phyloP scores from a whole-genome alignment of 2,888 invertebrate species.

The Pediacus dermestoides region DNA sequence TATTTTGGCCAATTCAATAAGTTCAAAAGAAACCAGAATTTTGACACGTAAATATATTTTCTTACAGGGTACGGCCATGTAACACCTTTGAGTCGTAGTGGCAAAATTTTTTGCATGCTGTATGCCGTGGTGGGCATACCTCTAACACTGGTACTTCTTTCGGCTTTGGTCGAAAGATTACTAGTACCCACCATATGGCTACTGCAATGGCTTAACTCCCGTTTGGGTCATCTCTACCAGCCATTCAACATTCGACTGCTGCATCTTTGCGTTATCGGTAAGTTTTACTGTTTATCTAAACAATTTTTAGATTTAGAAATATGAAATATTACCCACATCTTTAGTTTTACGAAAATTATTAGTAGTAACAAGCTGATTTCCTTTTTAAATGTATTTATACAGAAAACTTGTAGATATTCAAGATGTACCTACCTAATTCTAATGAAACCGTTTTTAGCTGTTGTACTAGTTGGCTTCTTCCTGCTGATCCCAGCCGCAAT shows the following conservation, averaged over 20 bases:
- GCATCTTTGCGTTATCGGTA: slow-evolving; percentile 69
- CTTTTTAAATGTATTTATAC: neutral
- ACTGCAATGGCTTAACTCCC: slow-evolving; percentile 65
- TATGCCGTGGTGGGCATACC: slow-evolving; percentile 86
- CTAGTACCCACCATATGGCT: slow-evolving; percentile 70
- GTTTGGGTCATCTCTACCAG: slow-evolving; percentile 68
- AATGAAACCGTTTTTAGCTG: slow-evolving; percentile 52
- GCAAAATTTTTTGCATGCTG: slow-evolving; percentile 84
- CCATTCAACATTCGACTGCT: slow-evolving; percentile 73
- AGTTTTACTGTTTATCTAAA: slow-evolving; percentile 25
- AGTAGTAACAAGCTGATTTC: neutral
- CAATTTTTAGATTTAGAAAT: neutral
- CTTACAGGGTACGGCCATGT: slow-evolving; percentile 84
- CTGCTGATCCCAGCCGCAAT: slow-evolving; percentile 72
- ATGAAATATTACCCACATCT: neutral
- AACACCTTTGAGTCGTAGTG: slow-evolving; percentile 78
- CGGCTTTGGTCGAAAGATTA: slow-evolving; percentile 77
- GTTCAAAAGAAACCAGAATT: too few species aligned
- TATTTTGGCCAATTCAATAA: too few species aligned
- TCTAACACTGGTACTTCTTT: slow-evolving; percentile 75
- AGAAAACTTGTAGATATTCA: neutral
- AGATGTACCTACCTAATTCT: neutral
- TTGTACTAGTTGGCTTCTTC: slow-evolving; percentile 58
- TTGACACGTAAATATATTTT: too few species aligned
- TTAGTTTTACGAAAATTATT: slow-evolving; percentile 1